Conservation (phyloP, 2,113 vertebrate species). For the Pachypanchax playfairii region DNA sequence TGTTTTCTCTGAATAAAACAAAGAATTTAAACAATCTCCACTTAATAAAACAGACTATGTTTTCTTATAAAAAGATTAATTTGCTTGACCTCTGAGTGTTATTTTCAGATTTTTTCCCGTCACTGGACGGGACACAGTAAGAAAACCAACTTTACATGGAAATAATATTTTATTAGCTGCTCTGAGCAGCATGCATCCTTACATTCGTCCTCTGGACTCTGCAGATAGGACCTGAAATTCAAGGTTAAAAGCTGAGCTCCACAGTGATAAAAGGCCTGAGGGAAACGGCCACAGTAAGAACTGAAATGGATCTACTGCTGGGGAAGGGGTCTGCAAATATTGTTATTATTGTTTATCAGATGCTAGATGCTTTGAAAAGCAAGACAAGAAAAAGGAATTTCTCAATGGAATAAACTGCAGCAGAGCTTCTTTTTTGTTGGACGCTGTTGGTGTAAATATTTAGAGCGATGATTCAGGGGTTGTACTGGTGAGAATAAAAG, state of each 20-base stretch:
- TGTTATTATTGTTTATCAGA: constrained; percentile 38
- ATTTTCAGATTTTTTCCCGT: no score
- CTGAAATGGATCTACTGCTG: constrained; percentile 40
- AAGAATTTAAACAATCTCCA: no score
- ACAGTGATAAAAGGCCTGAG: constrained; percentile 45
- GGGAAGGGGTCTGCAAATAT: constrained; percentile 54
- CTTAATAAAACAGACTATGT: no score
- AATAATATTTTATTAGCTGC: neutral
- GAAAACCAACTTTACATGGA: neutral
- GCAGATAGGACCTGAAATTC: constrained; percentile 20
- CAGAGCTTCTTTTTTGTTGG: constrained; percentile 36
- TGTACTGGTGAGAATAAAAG: constrained; percentile 26
- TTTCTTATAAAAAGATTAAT: no score
- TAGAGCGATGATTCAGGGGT: constrained; percentile 42
- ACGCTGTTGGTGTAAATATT: constrained; percentile 61
- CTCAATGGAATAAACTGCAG: constrained; percentile 62
- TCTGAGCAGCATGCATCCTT: neutral
- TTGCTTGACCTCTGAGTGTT: no score
- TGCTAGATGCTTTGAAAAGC: constrained; percentile 56
- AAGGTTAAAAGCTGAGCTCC: constrained; percentile 52
- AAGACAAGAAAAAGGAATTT: constrained; percentile 48
- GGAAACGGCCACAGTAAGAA: constrained; percentile 21
- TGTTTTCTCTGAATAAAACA: no score
- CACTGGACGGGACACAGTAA: neutral
- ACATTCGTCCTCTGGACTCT: neutral